These are phyloP conservation scores for Melitaea cinxia DNA, from an alignment of 1,140 invertebrate genomes.

Conservation along the genomic window DNA sequence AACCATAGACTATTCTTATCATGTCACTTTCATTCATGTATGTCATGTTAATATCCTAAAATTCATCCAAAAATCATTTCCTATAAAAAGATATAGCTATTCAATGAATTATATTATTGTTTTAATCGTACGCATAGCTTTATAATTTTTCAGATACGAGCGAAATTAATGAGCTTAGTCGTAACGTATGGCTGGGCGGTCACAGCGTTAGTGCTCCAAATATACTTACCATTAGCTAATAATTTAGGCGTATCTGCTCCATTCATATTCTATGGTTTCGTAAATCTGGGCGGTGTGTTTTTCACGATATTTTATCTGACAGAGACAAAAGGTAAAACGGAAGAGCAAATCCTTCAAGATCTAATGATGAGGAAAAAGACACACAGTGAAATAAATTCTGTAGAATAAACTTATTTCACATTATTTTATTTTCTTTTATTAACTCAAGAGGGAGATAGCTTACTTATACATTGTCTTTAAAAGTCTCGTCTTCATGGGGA, in stretches of 20 bases:
- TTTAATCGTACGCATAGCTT: background rate
- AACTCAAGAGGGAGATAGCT: background rate
- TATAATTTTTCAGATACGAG: slow-evolving; percentile 55
- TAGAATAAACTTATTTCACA: background rate
- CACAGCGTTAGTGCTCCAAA: slow-evolving; percentile 44
- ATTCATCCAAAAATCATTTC: too few species aligned
- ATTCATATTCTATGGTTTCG: slow-evolving; percentile 47
- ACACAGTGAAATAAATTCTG: background rate
- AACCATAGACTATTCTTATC: too few species aligned
- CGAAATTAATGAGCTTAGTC: slow-evolving; percentile 54
- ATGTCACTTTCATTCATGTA: too few species aligned
- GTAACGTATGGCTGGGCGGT: slow-evolving; percentile 54
- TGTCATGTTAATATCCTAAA: too few species aligned
- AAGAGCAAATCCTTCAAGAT: slow-evolving; percentile 43
- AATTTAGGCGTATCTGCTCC: slow-evolving; percentile 45
- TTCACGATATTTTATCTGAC: slow-evolving; percentile 41
- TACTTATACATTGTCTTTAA: too few species aligned
- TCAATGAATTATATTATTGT: background rate
- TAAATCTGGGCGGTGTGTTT: slow-evolving; percentile 46
- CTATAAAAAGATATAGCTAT: too few species aligned
- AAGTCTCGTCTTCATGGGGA: too few species aligned
- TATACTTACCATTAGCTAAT: slow-evolving; percentile 44
- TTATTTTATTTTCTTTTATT: background rate
- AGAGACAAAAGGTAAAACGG: slow-evolving; percentile 54
- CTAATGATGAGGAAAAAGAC: slow-evolving; percentile 5